Evolutionary conservation across 2,888 invertebrate species (phyloP), one percentile per base, ranked within the genome.

Genomic region (Adelognathus sp.): DNA sequence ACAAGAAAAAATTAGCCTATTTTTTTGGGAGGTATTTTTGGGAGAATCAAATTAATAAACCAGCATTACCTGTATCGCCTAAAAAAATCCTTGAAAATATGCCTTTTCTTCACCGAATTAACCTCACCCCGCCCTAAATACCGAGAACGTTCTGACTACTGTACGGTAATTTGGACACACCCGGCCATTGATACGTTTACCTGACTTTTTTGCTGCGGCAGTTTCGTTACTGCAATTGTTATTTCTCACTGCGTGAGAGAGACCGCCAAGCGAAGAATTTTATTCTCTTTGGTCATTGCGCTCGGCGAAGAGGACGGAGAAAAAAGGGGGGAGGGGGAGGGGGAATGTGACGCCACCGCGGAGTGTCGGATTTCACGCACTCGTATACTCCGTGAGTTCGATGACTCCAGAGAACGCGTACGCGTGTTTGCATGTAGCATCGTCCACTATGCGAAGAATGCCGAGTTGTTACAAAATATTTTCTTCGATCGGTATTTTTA

Each of bases 301-400:
- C 60, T 18, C 60, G 64, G n/a, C n/a, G n/a, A n/a, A 67, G 18
- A 50, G 44, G 41, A 44, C 7, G 5, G 52, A 52, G 7, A 39
- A 29, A 46, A 31, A 56, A 44, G 50, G 39, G 44, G 24, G 14
- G 39, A 11, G n/a, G 24, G 21, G n/a, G n/a, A n/a, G 46, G 75
- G 61, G 31, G 36, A 75, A 72, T 31, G 60, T 18, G 54, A 79
- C 70, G 71, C 61, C 33, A 56, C 31, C 44, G 52, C 69, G 27
- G 69, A 54, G 69, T 77, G 56, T 77, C 63, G n/a, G 31, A 63
- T 69, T 73, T 69, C 73, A 24, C 44, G 56, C 31, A 39, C 54
- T 61, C 67, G 61, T n/a, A n/a, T n/a, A n/a, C 58, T 33, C 41
- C 31, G n/a, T 52, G 72, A 76, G 82, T 81, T 81, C 79, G 77